These are phyloP conservation scores for Pyrrhura leucotis DNA, from an alignment of 2,797 vertebrate genomes.

Conservation along the genomic window DNA sequence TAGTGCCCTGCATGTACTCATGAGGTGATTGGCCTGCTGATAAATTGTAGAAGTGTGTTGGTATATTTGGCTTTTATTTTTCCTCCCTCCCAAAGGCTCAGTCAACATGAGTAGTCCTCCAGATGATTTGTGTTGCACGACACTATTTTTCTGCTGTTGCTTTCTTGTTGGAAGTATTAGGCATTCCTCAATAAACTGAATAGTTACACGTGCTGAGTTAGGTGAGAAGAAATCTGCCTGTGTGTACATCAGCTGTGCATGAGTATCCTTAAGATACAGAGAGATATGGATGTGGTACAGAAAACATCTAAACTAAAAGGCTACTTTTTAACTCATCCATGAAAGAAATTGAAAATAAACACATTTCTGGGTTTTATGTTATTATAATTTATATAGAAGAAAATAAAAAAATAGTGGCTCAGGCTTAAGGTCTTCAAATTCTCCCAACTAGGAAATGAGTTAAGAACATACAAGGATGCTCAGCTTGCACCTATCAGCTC, in stretches of 20 bases:
- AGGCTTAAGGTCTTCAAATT: neutral
- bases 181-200: rapidly evolving
- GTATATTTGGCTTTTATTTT: neutral
- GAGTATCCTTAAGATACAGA: neutral
- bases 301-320: neutral
- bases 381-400: neutral
- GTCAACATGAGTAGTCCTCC: neutral
- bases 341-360: neutral
- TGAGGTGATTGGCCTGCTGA: neutral
- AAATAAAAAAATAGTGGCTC: neutral
- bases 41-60: neutral
- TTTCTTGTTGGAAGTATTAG: neutral
- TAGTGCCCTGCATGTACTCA: neutral
- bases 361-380: neutral
- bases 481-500: neutral
- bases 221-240: neutral
- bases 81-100: neutral
- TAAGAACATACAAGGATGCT: neutral
- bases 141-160: neutral
- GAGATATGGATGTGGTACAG: too few species aligned
- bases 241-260: neutral
- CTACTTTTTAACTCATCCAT: neutral
- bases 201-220: neutral
- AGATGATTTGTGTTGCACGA: rapidly evolving
- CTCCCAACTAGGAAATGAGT: neutral